Conservation (phyloP, 2,888 invertebrate genomes). For the Lepidonotus clava region DNA sequence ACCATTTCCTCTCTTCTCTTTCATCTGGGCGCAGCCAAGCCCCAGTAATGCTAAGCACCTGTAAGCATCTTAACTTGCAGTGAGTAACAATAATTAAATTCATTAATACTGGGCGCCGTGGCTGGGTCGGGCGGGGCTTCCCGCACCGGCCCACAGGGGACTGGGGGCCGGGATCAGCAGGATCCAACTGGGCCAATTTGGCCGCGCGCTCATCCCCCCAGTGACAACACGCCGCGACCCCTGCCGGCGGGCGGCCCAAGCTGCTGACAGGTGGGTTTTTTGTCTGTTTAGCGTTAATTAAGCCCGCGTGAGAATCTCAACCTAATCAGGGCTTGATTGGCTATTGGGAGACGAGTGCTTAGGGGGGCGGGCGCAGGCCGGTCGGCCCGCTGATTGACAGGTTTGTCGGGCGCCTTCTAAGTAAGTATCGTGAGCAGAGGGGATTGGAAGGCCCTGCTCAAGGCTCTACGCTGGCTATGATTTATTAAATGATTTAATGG, state of each 20-base stretch:
- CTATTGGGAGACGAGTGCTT: not conserved
- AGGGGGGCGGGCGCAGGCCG: not conserved
- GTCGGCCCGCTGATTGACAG: not conserved
- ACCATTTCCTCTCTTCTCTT: not conserved
- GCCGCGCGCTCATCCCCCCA: not conserved
- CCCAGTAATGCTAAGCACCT: constrained; percentile 42
- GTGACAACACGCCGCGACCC: not conserved
- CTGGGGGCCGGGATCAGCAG: constrained; percentile 1
- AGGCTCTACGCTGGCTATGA: not conserved
- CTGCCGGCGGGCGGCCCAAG: not conserved
- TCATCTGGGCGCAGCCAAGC: constrained; percentile 18
- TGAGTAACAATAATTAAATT: constrained; percentile 54
- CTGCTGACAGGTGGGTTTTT: constrained; percentile 34
- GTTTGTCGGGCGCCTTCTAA: not conserved
- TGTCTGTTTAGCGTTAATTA: constrained; percentile 52
- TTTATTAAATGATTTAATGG: constrained; percentile 29
- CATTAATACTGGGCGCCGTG: constrained; percentile 25
- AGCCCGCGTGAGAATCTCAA: constrained; percentile 42
- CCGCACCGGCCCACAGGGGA: not conserved
- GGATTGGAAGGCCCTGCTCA: not conserved
- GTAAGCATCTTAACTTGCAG: constrained; percentile 45
- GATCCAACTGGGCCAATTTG: not conserved
- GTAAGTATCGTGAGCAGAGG: constrained; percentile 13
- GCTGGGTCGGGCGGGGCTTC: not conserved
- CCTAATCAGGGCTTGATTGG: constrained; percentile 39